Evolutionary conservation across 1,140 invertebrate species (phyloP).

Genomic region (Trypoxylus dichotomus): DNA sequence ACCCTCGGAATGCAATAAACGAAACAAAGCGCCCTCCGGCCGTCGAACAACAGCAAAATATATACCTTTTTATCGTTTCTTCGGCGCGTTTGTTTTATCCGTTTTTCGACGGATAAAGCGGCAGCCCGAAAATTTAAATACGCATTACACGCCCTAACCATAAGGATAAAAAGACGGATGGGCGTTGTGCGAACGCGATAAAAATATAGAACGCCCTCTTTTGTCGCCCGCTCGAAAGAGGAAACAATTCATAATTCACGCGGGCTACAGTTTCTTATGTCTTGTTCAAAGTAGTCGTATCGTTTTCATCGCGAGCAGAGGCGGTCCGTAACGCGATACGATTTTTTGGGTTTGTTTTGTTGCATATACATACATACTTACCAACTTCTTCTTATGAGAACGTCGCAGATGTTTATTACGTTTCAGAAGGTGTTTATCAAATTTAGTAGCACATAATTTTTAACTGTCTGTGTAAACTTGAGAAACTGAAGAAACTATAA

Average conservation of each 20-base stretch:
- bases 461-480: no score
- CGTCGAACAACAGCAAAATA: not conserved
- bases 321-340: not conserved
- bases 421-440: no score
- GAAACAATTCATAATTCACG: not conserved
- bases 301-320: not conserved
- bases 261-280: not conserved
- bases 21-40: not conserved
- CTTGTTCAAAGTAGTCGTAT: not conserved
- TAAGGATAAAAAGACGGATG: not conserved
- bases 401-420: not conserved
- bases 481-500: no score
- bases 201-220: not conserved
- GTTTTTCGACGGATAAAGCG: not conserved
- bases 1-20: not conserved
- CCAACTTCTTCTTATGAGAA: not conserved
- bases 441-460: no score
- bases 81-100: not conserved
- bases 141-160: not conserved
- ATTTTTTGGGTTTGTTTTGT: not conserved
- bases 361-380: no score
- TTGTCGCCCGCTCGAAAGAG: not conserved
- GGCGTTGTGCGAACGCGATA: not conserved
- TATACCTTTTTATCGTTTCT: not conserved
- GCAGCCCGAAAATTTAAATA: not conserved